Conservation (phyloP, 2,113 vertebrate genomes). For the Corythaeola cristata region DNA sequence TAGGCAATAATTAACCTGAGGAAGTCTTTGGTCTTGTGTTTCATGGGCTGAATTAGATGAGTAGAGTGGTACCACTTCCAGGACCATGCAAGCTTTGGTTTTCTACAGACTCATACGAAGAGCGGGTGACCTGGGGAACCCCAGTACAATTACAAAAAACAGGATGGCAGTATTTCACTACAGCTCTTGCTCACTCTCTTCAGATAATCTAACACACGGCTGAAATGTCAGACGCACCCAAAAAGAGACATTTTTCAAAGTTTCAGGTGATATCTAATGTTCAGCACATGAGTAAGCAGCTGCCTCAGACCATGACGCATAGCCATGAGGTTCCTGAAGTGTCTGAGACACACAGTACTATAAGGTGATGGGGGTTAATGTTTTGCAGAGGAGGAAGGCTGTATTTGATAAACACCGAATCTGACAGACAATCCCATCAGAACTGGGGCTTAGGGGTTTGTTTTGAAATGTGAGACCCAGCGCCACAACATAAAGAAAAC, state of each 20-base stretch:
- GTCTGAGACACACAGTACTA: background rate
- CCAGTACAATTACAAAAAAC: rapidly evolving
- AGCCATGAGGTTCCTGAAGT: background rate
- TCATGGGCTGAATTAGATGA: background rate
- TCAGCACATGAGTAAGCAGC: background rate
- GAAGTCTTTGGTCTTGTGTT: background rate
- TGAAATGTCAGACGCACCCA: background rate
- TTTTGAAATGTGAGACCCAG: background rate
- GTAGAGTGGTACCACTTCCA: background rate
- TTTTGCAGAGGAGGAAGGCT: background rate
- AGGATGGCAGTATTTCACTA: background rate
- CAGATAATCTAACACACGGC: background rate
- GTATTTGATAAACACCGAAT: background rate
- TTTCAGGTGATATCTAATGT: background rate
- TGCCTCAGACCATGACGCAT: background rate
- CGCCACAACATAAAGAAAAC: background rate
- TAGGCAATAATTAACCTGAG: background rate
- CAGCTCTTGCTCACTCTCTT: background rate
- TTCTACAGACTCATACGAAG: background rate
- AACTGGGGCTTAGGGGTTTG: background rate
- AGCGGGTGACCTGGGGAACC: background rate
- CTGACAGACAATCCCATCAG: conserved; percentile 7
- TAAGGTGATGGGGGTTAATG: background rate
- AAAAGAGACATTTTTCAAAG: background rate
- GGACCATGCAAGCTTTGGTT: background rate